A percentile compares a stretch with the other conserved stretches of the same genome.
Conservation (phyloP, 2,113 vertebrate genomes). For the Gopherus flavomarginatus region DNA sequence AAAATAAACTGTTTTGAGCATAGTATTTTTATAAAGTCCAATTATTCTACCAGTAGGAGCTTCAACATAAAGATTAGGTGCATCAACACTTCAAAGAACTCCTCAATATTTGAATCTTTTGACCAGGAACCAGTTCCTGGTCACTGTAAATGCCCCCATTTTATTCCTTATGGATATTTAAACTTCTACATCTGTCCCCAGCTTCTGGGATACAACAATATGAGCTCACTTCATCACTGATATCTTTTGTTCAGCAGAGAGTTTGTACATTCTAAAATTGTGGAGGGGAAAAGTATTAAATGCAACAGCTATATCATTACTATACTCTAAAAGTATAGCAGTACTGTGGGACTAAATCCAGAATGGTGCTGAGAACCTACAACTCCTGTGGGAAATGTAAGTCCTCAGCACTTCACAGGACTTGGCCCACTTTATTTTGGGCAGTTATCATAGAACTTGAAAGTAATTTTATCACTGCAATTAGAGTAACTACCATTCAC, state of each 20-base stretch:
- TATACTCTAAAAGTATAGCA: neutral
- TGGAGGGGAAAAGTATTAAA: neutral
- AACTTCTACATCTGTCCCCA: neutral
- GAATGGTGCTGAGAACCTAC: neutral
- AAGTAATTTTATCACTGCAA: neutral
- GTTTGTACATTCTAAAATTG: neutral
- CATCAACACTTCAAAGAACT: neutral
- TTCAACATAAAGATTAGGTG: neutral
- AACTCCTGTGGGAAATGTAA: neutral
- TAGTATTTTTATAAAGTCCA: neutral
- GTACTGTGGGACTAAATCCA: neutral
- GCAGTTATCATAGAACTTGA: neutral
- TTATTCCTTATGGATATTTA: neutral
- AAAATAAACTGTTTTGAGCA: neutral
- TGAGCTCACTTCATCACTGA: neutral
- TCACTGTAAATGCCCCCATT: neutral
- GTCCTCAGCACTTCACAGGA: neutral
- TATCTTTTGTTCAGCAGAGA: neutral
- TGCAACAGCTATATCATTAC: neutral
- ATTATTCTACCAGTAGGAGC: neutral
- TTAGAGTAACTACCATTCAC: neutral
- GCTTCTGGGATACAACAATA: neutral
- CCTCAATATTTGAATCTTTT: neutral
- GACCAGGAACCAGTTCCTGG: neutral
- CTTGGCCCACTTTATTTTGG: neutral